Conservation (phyloP, 2,888 invertebrate genomes). For the Dichetophora obliterata region DNA sequence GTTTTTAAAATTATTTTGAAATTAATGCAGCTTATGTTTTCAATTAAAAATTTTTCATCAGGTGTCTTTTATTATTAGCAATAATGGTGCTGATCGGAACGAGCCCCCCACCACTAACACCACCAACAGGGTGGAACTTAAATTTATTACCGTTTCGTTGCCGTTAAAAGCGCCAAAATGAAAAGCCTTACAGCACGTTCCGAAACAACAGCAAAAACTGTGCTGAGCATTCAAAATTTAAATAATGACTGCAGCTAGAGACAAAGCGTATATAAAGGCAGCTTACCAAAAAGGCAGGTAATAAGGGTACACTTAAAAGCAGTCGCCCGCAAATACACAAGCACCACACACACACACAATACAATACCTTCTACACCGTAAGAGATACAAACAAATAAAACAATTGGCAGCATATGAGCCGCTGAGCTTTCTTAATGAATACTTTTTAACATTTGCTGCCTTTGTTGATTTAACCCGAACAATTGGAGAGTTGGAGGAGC, state of each 20-base stretch:
- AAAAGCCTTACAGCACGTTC: neutral
- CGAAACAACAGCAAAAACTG: neutral
- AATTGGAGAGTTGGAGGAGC: neutral
- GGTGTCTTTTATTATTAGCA: slow-evolving; percentile 22
- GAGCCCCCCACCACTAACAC: neutral
- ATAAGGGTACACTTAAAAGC: neutral
- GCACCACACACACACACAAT: too few species aligned
- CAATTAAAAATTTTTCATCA: slow-evolving; percentile 58
- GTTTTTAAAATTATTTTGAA: slow-evolving; percentile 34
- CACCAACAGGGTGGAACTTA: neutral
- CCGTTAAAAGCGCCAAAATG: neutral
- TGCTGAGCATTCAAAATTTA: slow-evolving; percentile 2
- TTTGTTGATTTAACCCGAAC: slow-evolving; percentile 8
- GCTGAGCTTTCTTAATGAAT: slow-evolving; percentile 23
- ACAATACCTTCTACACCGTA: neutral
- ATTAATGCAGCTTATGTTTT: slow-evolving; percentile 61
- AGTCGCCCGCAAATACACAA: neutral
- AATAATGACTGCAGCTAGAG: neutral
- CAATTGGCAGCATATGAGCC: slow-evolving; percentile 5
- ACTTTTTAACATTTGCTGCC: slow-evolving; percentile 9
- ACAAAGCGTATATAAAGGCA: slow-evolving; percentile 3
- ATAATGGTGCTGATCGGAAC: neutral
- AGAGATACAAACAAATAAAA: neutral
- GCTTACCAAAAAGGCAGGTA: neutral
- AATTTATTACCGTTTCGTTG: neutral